Base-by-base conservation (phyloP, 1,140 invertebrate species). In the Zaprionus africanus region DNA sequence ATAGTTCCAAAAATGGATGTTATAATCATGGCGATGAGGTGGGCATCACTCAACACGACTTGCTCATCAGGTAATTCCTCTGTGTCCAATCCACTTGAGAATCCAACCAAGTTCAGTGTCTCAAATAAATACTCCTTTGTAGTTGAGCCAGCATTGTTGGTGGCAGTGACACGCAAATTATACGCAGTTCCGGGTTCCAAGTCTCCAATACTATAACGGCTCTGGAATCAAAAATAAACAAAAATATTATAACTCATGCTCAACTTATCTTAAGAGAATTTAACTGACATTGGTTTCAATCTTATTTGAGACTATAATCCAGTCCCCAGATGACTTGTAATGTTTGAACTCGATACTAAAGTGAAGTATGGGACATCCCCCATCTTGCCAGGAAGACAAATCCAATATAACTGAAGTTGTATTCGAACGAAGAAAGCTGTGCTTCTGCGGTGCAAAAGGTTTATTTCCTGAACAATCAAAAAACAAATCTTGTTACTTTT, bases 121-220 rank as follows among this genome's bases (percentile, higher is more conserved):
- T 93, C 94, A 92, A 96, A 96, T 74, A 94, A 93, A 81, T 96
- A 96, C 74, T 95, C 94, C 62, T 94, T 94, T 46, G 95, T 94
- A 19, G 95, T 95, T 31, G 95, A 94, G 2, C 96, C 96, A 9
- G 96, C 96, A 84, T 95, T 95, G 90, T 96, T 96, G 77, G 95
- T 94, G 12, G 96, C 96, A 11, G 94, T 95, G 6, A 96, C 94
- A 43, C 94, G 93, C 59, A 96, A 93, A 62, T 94, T 94, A 85
- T 97, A 97, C 77, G 94, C 94, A 5, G 95, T 95, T 12, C 94
- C 95, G n/a, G 95, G 95, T 51, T 94, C 94, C 31, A 97, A 92
- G 67, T 95, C 95, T 11, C 94, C 94, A 92, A 96, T 93, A 81
- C 94, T 84, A 78, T 94, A 94, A 78, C 88, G 76, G 9, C 80